These are phyloP conservation scores for Drosophila pseudoobscura DNA, from an alignment of 1,140 invertebrate species.

Conservation along the genomic window DNA sequence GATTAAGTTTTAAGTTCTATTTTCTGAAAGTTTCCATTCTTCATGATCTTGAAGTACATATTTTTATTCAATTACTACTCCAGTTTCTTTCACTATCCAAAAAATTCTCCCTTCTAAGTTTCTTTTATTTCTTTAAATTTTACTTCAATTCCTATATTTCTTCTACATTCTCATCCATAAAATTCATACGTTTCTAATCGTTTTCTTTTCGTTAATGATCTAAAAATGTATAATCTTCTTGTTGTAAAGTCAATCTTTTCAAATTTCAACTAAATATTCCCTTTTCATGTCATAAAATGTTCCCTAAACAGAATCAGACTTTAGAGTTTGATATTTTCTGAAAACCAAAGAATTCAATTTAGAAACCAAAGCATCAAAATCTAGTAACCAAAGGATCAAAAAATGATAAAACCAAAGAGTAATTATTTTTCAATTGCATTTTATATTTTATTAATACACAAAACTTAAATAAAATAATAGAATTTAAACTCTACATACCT, in stretches of 20 bases:
- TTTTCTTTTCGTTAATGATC: too few relatives aligned
- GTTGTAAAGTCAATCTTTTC: slow-evolving; percentile 22
- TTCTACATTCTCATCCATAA: too few relatives aligned
- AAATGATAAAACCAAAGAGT: slow-evolving; percentile 31
- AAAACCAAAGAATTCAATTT: slow-evolving; percentile 6
- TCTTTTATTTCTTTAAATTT: background rate
- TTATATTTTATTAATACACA: slow-evolving; percentile 78
- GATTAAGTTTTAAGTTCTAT: background rate
- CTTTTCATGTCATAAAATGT: slow-evolving; percentile 33
- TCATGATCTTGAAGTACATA: background rate
- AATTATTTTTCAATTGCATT: slow-evolving; percentile 74
- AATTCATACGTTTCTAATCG: too few relatives aligned
- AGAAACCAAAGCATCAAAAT: slow-evolving; percentile 13
- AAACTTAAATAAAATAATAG: slow-evolving; percentile 78
- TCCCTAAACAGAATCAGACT: slow-evolving; percentile 74
- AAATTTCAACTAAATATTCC: slow-evolving; percentile 26
- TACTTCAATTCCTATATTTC: background rate
- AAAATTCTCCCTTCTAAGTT: too few relatives aligned
- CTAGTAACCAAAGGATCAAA: slow-evolving; percentile 5
- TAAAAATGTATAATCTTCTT: background rate
- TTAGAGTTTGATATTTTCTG: slow-evolving; percentile 41
- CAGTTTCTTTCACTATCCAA: background rate
- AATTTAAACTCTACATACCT: slow-evolving; percentile 82
- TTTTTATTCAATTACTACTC: too few relatives aligned
- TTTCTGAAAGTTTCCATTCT: background rate